phyloP scores from a whole-genome alignment of 1,140 invertebrate genomes.

The Pararge aegeria region DNA sequence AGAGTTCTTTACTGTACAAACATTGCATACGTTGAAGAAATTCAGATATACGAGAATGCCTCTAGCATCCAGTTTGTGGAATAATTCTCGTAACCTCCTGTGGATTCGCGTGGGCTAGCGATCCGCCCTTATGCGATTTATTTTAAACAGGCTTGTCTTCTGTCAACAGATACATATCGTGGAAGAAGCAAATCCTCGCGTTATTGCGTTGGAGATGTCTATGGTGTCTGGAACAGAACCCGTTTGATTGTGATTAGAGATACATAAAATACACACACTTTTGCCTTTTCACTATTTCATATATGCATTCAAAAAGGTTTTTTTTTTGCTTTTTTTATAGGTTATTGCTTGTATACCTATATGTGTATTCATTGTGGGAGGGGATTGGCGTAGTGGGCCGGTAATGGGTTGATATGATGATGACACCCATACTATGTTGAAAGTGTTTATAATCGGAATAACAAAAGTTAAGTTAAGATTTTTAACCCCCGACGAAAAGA shows the following conservation, averaged over 20 bases:
- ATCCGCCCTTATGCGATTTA: slow-evolving; percentile 23
- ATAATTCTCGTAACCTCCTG: slow-evolving; percentile 16
- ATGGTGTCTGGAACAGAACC: background rate
- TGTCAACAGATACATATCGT: slow-evolving; percentile 11
- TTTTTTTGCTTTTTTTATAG: too few species aligned
- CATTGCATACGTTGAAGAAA: background rate
- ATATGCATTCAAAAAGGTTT: too few species aligned
- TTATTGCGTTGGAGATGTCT: background rate
- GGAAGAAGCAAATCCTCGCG: slow-evolving; percentile 2
- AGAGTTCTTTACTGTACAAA: background rate
- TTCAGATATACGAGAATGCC: background rate
- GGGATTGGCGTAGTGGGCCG: too few species aligned
- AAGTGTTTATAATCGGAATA: too few species aligned
- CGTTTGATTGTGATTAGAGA: background rate
- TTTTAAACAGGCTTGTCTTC: slow-evolving; percentile 19
- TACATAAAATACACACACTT: background rate
- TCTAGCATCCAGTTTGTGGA: slow-evolving; percentile 4
- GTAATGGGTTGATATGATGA: too few species aligned
- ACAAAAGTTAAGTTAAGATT: too few species aligned
- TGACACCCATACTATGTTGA: too few species aligned
- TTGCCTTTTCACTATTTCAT: background rate
- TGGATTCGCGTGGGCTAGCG: slow-evolving; percentile 22
- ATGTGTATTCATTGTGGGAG: too few species aligned
- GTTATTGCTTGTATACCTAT: too few species aligned
- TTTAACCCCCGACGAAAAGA: too few species aligned